Percentiles rank a stretch among this genome's conserved stretches.
phyloP scores from a whole-genome alignment of 2,797 vertebrate species.

The Megaceryle alcyon region DNA sequence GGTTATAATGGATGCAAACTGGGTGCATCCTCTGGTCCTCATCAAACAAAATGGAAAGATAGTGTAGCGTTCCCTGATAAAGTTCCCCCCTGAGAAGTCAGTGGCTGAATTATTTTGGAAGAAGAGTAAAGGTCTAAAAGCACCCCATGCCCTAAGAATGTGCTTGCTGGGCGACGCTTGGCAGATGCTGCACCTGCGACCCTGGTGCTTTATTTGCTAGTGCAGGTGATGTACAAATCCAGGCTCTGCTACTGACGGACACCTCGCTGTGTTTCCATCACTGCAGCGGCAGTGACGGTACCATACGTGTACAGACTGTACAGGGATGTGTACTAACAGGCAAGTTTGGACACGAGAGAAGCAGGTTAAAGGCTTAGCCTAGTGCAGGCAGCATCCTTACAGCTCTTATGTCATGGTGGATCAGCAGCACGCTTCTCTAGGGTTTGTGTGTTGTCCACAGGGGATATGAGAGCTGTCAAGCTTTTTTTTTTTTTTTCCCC shows the following conservation, averaged over 20 bases:
- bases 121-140: not conserved
- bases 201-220: not conserved
- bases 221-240: not conserved
- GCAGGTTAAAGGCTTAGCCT: not conserved
- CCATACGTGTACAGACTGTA: too few species aligned
- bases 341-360: not conserved
- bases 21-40: not conserved
- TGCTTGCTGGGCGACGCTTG: not conserved
- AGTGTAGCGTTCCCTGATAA: not conserved
- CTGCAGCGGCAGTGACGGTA: too few species aligned
- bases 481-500: not conserved
- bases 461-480: rapidly evolving
- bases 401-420: not conserved
- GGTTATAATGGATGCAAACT: not conserved
- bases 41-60: not conserved
- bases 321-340: too few species aligned
- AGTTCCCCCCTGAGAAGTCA: not conserved
- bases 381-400: not conserved
- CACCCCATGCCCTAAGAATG: not conserved
- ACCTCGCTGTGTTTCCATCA: rapidly evolving
- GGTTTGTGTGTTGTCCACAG: not conserved
- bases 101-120: not conserved
- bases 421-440: not conserved
- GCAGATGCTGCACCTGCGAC: not conserved
- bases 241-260: not conserved